Conservation (phyloP, 1,140 invertebrate species). For the Anastrepha ludens region DNA sequence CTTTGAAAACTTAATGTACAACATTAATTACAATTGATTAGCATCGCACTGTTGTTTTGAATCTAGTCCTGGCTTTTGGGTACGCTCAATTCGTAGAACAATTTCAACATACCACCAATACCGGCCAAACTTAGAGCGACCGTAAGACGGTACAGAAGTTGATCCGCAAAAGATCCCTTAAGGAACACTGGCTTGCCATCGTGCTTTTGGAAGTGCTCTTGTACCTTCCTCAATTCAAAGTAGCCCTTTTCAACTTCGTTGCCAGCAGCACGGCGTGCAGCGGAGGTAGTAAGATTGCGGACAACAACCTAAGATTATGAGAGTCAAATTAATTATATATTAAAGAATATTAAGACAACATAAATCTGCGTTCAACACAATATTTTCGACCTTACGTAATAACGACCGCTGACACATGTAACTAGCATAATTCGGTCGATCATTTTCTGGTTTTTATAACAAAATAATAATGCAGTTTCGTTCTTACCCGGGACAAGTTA, state of each 20-base stretch:
- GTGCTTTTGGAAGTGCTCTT: conserved; percentile 74
- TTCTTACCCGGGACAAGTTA: conserved; percentile 72
- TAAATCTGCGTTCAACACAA: not conserved
- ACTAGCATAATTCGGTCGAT: not conserved
- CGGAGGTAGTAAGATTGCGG: conserved; percentile 67
- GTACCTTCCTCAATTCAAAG: conserved; percentile 72
- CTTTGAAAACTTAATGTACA: conserved; percentile 27
- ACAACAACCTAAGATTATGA: conserved; percentile 64
- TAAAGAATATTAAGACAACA: not conserved
- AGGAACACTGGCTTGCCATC: conserved; percentile 79
- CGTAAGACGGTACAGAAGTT: conserved; percentile 76
- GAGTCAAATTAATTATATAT: not conserved
- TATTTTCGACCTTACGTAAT: conserved; percentile 19
- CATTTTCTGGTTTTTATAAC: not conserved
- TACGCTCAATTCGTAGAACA: conserved; percentile 71
- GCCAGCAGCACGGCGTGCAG: conserved; percentile 61
- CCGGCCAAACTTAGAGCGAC: conserved; percentile 73
- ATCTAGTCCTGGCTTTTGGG: conserved; percentile 56
- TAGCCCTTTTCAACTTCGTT: conserved; percentile 70
- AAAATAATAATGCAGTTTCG: not conserved
- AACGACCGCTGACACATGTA: not conserved
- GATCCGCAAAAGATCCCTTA: conserved; percentile 78
- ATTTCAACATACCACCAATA: conserved; percentile 70
- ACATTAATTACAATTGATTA: conserved; percentile 5
- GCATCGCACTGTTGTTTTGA: not conserved